Evolutionary conservation across 1,140 invertebrate species (phyloP), one percentile per base, ranked within the genome.

Genomic region (Bicyclus anynana): DNA sequence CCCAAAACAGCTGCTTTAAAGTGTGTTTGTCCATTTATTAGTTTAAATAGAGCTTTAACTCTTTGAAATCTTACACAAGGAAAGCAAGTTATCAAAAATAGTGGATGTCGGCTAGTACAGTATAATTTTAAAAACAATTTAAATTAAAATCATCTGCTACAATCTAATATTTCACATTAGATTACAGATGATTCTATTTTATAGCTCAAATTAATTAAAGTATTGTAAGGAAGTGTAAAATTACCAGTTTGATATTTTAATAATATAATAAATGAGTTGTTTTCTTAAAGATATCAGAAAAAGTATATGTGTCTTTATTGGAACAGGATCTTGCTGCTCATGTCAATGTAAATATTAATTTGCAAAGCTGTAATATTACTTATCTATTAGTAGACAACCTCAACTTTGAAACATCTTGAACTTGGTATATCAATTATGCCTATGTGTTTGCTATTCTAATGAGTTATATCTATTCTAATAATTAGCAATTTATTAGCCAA

Each of bases 271-370:
- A 42, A 20, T 44, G 7, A 2, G 17, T 20, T 44, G 18, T 21
- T 20, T 2, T 2, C 37, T 40, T 44, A 20, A n/a, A 44, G 13
- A 44, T 20, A 44, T 12, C 4, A 44, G 40, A 44, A 20, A 44
- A 20, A 44, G 2, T 44, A 6, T 44, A 20, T 44, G 9, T 44
- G 17, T 44, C 13, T 44, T 44, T 44, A 44, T 18, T 44, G 16
- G 1, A 44, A 44, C 40, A 44, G 17, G 40, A 44, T 44, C 16
- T 44, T 21, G 40, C 40, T 44, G 2, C 17, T 18, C 10, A 20
- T 44, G 40, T 44, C 5, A 20, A 44, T 44, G 40, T 44, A 44
- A 44, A 44, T 44, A n/a, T 44, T 20, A 44, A 44, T 44, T 16
- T 20, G 12, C 12, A 10, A 5, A 16, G 10, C 16, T 44, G 13